Evolutionary conservation across 2,113 vertebrate genomes (phyloP), one percentile per base, ranked within the genome.

Genomic region (Zosterops japonicus): DNA sequence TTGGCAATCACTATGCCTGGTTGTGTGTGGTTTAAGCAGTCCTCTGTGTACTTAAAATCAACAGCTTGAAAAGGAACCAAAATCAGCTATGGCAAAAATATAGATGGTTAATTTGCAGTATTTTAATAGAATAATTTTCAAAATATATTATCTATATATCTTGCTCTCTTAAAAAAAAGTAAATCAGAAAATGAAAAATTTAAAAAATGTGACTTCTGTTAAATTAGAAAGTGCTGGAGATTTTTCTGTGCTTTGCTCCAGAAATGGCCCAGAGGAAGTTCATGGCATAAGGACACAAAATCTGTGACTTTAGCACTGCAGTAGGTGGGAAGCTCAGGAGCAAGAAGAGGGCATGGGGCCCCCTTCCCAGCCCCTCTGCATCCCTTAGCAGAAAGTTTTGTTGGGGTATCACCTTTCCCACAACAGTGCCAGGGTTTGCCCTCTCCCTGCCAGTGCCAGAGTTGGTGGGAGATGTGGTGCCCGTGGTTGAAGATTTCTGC

Each of bases 1-100:
- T 1, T 41, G 65, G 60, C 49, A 64, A 41, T 86, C 47, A 7
- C 72, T 27, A 0, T 5, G 13, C 28, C 67, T 74, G 46, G 33
- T 12, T 64, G 46, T 36, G 44, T 9, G 0, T 39, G 56, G 42
- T 74, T 74, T 81, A 63, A 74, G 52, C 35, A 44, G 27, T 31
- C 13, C 39, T 63, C 27, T 31, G n/a, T 19, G 59, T 46, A 20
- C 52, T 72, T 87, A 50, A 82, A 89, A 4, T 39, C 52, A 93
- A 60, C 60, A 78, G 33, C 71, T 81, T 83, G 20, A 63, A 89
- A 93, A 86, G 71, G 44, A 65, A 77, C 71, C 14, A 31, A 81
- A 89, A 72, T 59, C n/a, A 8, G 31, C 24, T 69, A 8, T 59
- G 80, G 28, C 20, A 85, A 83, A 80, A 76, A 81, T 39, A 39